Evolutionary conservation across 2,113 vertebrate genomes (phyloP).

Genomic region (Seriola quinqueradiata): DNA sequence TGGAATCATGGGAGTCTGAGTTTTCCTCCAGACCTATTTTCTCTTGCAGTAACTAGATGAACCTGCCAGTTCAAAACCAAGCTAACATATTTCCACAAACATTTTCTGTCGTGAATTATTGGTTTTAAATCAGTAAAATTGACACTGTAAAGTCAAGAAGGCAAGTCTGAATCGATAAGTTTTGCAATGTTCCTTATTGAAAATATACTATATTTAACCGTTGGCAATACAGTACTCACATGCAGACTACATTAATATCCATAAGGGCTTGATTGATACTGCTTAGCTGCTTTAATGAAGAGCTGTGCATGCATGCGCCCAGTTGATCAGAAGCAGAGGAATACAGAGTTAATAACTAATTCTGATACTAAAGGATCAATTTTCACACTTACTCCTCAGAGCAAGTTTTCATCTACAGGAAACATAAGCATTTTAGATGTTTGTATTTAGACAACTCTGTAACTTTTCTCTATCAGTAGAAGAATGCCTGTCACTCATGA

Average conservation of each 20-base stretch:
- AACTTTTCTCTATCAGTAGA: conserved; percentile 31
- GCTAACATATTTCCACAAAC: background rate
- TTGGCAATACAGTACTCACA: conserved; percentile 61
- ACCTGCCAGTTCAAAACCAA: conserved; percentile 22
- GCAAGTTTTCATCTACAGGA: conserved; percentile 32
- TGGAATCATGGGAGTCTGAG: conserved; percentile 5
- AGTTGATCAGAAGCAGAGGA: conserved; percentile 41
- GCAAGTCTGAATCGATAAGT: conserved; percentile 20
- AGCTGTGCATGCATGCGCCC: conserved; percentile 68
- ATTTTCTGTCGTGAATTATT: conserved; percentile 8
- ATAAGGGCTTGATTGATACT: conserved; percentile 52
- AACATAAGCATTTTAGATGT: conserved; percentile 29
- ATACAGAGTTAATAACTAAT: conserved; percentile 8
- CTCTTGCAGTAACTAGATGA: background rate
- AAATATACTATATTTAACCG: conserved; percentile 51
- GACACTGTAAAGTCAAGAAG: conserved; percentile 16
- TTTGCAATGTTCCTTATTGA: conserved; percentile 39
- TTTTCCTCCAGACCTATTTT: conserved; percentile 28
- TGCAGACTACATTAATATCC: conserved; percentile 50
- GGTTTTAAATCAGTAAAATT: conserved; percentile 11
- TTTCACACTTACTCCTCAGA: conserved; percentile 24
- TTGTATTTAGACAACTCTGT: conserved; percentile 47
- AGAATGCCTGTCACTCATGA: conserved; percentile 25
- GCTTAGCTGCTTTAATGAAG: conserved; percentile 59
- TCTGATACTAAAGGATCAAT: conserved; percentile 23